Conservation (phyloP, 2,113 vertebrate species). For the Neoarius graeffei region DNA sequence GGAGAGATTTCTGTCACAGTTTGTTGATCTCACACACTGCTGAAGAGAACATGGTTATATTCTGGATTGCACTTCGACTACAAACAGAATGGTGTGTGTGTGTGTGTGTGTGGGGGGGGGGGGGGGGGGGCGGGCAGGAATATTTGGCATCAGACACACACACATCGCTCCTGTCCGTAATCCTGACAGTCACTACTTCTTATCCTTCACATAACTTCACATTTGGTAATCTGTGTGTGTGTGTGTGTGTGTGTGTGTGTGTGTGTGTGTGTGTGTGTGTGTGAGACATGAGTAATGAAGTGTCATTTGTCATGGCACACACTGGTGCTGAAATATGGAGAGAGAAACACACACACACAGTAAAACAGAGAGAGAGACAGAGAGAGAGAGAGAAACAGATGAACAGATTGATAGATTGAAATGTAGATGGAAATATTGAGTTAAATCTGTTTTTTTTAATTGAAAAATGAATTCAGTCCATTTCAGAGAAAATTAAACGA, state of each 20-base stretch:
- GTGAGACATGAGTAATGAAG: background rate
- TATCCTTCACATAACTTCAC: background rate
- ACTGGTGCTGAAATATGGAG: background rate
- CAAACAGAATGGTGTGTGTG: background rate
- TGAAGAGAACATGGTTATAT: background rate
- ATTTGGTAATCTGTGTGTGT: background rate
- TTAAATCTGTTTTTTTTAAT: no score
- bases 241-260: background rate
- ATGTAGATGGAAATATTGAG: no score
- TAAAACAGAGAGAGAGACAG: no score
- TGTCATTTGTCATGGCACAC: background rate
- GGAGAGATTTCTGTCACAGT: background rate
- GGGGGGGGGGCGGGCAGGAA: no score
- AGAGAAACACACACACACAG: background rate
- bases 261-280: background rate
- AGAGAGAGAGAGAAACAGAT: no score
- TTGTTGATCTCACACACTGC: background rate
- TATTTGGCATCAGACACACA: background rate
- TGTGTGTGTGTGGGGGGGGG: no score
- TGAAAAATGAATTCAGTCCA: no score
- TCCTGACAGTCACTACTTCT: background rate
- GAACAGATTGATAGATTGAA: background rate
- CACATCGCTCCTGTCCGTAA: background rate
- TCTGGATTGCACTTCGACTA: background rate
- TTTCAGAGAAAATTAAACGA: background rate